Percentiles rank a stretch among this genome's conserved stretches.
phyloP scores from a whole-genome alignment of 2,113 vertebrate genomes.

The Eulacestoma nigropectus region DNA sequence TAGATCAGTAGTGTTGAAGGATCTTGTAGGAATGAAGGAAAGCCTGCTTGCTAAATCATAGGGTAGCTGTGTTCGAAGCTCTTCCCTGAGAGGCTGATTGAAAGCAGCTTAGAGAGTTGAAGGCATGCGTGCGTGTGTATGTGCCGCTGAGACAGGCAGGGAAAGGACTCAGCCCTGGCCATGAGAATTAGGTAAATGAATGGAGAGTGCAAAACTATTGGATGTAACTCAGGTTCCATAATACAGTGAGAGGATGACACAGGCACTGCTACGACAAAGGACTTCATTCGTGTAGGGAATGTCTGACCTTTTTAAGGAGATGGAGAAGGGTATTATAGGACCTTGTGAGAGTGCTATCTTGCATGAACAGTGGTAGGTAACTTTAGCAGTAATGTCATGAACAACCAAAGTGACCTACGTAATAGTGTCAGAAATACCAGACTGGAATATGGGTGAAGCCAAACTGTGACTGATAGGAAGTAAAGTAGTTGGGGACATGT shows the following conservation, averaged over 20 bases:
- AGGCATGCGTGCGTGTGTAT: accelerated
- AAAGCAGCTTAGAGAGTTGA: background rate
- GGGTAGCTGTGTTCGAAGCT: background rate
- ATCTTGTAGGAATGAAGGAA: background rate
- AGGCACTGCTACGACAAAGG: background rate
- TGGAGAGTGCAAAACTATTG: background rate
- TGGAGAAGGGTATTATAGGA: background rate
- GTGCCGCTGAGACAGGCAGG: background rate
- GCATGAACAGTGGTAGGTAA: background rate
- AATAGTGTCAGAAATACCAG: background rate
- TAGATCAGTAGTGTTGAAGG: background rate
- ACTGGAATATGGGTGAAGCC: background rate
- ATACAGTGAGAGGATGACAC: background rate
- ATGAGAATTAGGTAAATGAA: background rate
- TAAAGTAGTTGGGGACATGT: background rate
- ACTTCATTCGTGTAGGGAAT: background rate
- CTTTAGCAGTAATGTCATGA: background rate
- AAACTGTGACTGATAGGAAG: background rate
- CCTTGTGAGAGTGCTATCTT: background rate
- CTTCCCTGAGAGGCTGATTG: background rate
- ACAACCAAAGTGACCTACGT: background rate
- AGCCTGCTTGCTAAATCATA: background rate
- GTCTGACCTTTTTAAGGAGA: background rate
- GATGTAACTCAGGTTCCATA: background rate
- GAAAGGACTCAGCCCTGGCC: background rate